phyloP scores from a whole-genome alignment of 1,140 invertebrate species.

The Drosophila baimaii region DNA sequence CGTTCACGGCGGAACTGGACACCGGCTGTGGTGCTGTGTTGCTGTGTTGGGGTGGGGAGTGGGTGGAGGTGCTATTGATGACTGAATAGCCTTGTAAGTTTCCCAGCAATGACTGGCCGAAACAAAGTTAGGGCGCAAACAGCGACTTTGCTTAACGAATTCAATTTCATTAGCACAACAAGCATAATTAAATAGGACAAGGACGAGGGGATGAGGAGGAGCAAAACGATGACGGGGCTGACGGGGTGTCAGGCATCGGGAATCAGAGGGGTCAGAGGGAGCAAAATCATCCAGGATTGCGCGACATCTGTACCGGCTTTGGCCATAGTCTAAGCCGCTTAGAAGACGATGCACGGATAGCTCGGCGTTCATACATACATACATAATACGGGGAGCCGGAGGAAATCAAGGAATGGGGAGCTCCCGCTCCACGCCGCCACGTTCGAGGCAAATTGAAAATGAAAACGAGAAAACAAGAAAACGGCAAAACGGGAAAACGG shows the following conservation, averaged over 20 bases:
- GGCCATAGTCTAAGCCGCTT: slow-evolving; percentile 34
- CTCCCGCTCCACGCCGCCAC: neutral
- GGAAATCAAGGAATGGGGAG: neutral
- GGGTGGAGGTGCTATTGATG: too few species aligned
- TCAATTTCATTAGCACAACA: slow-evolving; percentile 46
- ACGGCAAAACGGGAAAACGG: slow-evolving; percentile 27
- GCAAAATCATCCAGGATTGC: neutral
- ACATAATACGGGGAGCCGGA: neutral
- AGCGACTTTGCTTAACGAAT: slow-evolving; percentile 42
- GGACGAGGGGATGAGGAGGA: neutral
- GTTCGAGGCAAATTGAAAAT: slow-evolving; percentile 24
- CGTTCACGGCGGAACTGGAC: neutral
- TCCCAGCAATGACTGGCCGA: slow-evolving; percentile 16
- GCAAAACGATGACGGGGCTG: too few species aligned
- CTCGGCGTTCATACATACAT: too few species aligned
- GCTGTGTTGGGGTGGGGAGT: too few species aligned
- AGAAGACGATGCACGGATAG: slow-evolving; percentile 5
- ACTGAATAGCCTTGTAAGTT: slow-evolving; percentile 31
- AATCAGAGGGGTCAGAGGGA: neutral
- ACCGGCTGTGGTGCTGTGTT: too few species aligned
- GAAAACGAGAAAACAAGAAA: slow-evolving; percentile 12
- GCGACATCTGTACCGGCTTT: slow-evolving; percentile 37
- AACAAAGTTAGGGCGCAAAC: slow-evolving; percentile 27
- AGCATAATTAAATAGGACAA: slow-evolving; percentile 40
- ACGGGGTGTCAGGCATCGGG: neutral